phyloP scores from a whole-genome alignment of 2,888 invertebrate species.

The Cheilosia soror region DNA sequence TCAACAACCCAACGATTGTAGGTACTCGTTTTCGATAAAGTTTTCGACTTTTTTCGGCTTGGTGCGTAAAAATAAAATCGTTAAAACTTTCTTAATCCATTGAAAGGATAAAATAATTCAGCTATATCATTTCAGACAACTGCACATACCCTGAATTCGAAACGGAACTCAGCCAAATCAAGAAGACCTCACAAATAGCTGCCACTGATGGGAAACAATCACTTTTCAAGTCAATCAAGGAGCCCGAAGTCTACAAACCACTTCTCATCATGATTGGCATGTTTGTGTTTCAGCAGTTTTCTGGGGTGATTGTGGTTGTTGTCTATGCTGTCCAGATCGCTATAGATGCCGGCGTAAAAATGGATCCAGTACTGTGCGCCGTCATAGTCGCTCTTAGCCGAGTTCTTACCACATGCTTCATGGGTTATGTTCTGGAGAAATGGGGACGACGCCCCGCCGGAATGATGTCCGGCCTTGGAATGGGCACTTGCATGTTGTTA shows the following conservation, averaged over 20 bases:
- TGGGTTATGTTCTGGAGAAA: constrained; percentile 87
- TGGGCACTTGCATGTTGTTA: constrained; percentile 86
- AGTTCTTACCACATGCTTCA: constrained; percentile 86
- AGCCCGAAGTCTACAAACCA: constrained; percentile 83
- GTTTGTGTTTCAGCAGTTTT: constrained; percentile 88
- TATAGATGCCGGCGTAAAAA: constrained; percentile 86
- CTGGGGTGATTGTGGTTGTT: constrained; percentile 89
- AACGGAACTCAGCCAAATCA: constrained; percentile 80
- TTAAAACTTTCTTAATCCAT: background rate
- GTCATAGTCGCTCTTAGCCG: constrained; percentile 88
- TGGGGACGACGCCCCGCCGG: constrained; percentile 87
- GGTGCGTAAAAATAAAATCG: background rate
- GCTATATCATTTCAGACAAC: constrained; percentile 74
- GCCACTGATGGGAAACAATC: constrained; percentile 78
- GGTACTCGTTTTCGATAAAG: too few relatives aligned
- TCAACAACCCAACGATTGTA: too few relatives aligned
- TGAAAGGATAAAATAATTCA: background rate
- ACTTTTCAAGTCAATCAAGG: constrained; percentile 78
- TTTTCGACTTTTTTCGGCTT: too few relatives aligned
- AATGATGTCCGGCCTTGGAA: constrained; percentile 87
- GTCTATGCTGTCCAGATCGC: constrained; percentile 90
- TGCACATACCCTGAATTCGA: constrained; percentile 80
- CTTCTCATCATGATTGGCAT: constrained; percentile 86
- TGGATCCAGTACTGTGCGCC: constrained; percentile 88
- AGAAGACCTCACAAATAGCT: constrained; percentile 79